Evolutionary conservation across 2,888 invertebrate genomes (phyloP).

Genomic region (Mycalesis mineus): DNA sequence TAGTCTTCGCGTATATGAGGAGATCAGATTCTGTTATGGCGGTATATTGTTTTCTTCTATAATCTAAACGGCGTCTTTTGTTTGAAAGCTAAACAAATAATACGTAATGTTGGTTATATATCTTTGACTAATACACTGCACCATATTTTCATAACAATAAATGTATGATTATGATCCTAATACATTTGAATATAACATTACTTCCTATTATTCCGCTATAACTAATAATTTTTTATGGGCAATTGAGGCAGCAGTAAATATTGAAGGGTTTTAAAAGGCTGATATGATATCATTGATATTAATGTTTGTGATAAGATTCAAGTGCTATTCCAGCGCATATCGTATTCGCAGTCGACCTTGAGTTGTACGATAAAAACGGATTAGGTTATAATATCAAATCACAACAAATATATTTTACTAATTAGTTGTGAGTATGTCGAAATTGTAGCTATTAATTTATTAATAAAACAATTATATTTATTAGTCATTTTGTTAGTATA

Average conservation of each 20-base stretch:
- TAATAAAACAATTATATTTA: too few relatives aligned
- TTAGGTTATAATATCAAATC: not conserved
- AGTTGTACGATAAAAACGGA: not conserved
- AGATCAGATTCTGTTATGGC: too few relatives aligned
- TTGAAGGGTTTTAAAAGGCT: slow-evolving; percentile 5
- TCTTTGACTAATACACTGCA: not conserved
- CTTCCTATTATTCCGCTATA: slow-evolving; percentile 3
- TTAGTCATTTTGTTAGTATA: too few relatives aligned
- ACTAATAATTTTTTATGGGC: not conserved
- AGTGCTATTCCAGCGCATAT: slow-evolving; percentile 11
- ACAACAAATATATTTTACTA: not conserved
- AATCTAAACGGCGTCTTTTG: too few relatives aligned
- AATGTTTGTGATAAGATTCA: slow-evolving; percentile 12
- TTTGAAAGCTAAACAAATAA: too few relatives aligned
- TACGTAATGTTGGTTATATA: not conserved
- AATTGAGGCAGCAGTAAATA: not conserved
- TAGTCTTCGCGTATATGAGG: too few relatives aligned
- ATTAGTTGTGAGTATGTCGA: not conserved
- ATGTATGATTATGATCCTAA: slow-evolving; percentile 1
- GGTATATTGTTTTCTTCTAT: too few relatives aligned
- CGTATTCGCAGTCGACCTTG: slow-evolving; percentile 1
- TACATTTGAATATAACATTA: slow-evolving; percentile 1
- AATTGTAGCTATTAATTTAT: too few relatives aligned
- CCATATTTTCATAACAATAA: slow-evolving; percentile 1
- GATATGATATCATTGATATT: slow-evolving; percentile 11